A percentile compares a stretch with the other conserved stretches of the same genome.
Conservation (phyloP, 2,888 invertebrate species). For the Eupithecia exiguata region DNA sequence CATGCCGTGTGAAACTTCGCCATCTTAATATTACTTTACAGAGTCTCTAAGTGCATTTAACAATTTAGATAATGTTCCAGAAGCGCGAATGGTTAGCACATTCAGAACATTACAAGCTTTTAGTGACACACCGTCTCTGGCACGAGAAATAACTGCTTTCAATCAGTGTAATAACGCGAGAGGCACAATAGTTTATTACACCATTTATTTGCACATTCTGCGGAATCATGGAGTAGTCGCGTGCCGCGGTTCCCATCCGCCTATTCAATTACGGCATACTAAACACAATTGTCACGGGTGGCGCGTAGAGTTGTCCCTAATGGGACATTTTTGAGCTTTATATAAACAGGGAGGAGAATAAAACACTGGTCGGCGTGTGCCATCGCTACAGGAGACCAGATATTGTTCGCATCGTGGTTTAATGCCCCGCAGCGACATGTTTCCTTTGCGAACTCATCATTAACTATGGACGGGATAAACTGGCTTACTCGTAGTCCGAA, state of each 20-base stretch:
- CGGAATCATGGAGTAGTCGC: constrained; percentile 63
- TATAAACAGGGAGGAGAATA: constrained; percentile 71
- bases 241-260: constrained; percentile 74
- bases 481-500: constrained; percentile 18
- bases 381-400: constrained; percentile 76
- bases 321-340: constrained; percentile 74
- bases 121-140: constrained; percentile 55
- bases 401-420: constrained; percentile 63
- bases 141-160: constrained; percentile 56
- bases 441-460: constrained; percentile 62
- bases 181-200: constrained; percentile 70
- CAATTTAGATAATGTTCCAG: constrained; percentile 74
- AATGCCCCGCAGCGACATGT: constrained; percentile 60
- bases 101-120: constrained; percentile 63
- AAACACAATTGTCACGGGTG: constrained; percentile 76
- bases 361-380: constrained; percentile 76
- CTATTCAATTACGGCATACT: constrained; percentile 77
- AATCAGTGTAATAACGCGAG: constrained; percentile 65
- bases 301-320: constrained; percentile 72
- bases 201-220: constrained; percentile 72
- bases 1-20: constrained; percentile 52
- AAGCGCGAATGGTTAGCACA: constrained; percentile 63
- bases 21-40: constrained; percentile 56
- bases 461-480: constrained; percentile 58
- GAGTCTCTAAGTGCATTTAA: constrained; percentile 69